A percentile compares a stretch with the other conserved stretches of the same genome.
These are phyloP conservation scores for Branchinecta lynchi DNA, from an alignment of 1,140 invertebrate species.

Conservation along the genomic window DNA sequence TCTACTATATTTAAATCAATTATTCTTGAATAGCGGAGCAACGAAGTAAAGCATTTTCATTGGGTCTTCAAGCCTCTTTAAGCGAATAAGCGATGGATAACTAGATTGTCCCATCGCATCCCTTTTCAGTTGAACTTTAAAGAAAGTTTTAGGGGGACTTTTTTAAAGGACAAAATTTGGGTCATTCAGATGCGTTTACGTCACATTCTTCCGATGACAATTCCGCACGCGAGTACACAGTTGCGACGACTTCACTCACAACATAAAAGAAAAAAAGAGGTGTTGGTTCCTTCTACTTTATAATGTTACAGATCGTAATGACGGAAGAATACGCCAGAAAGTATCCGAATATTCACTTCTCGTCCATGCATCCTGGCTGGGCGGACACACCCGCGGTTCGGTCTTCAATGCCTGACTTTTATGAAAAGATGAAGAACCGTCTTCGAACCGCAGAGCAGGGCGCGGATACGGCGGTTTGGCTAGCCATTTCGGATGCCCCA, in stretches of 20 bases:
- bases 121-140: too few relatives aligned
- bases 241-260: constrained; percentile 32
- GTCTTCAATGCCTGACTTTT: constrained; percentile 35
- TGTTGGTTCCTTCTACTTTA: constrained; percentile 16
- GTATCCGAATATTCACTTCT: constrained; percentile 35
- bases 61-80: too few relatives aligned
- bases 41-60: too few relatives aligned
- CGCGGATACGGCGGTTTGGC: constrained; percentile 38
- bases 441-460: constrained; percentile 35
- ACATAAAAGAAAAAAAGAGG: constrained; percentile 35
- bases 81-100: too few relatives aligned
- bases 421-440: constrained; percentile 34
- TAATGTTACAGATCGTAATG: constrained; percentile 28
- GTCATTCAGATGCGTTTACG: too few relatives aligned
- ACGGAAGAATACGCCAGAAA: constrained; percentile 33
- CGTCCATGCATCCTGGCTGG: constrained; percentile 39
- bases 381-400: constrained; percentile 36
- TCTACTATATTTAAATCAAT: too few relatives aligned
- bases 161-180: too few relatives aligned
- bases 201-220: too few relatives aligned
- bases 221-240: not conserved
- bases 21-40: too few relatives aligned
- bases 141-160: too few relatives aligned
- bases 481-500: constrained; percentile 34
- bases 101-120: too few relatives aligned